A percentile compares a stretch with the other conserved stretches of the same genome.
Conservation (phyloP, 2,888 invertebrate species). For the Leuctra nigra region DNA sequence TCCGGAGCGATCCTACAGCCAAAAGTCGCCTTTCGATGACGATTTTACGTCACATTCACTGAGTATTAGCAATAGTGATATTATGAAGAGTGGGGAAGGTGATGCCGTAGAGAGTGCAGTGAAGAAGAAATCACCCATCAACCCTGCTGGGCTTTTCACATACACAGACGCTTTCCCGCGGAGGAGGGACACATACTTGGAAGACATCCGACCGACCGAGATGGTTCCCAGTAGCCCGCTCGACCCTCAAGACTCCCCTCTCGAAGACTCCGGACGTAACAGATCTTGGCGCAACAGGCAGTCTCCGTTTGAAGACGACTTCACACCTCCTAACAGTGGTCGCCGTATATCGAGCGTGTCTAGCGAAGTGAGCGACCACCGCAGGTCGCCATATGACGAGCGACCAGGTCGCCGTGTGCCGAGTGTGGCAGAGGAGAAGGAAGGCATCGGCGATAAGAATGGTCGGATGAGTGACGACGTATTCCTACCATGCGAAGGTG, state of each 20-base stretch:
- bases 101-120: conserved; percentile 21
- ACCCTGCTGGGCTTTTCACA: conserved; percentile 11
- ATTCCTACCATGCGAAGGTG: conserved; percentile 28
- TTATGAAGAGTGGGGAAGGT: conserved; percentile 20
- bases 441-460: conserved; percentile 25
- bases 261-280: conserved; percentile 18
- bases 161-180: conserved; percentile 18
- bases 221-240: conserved; percentile 17
- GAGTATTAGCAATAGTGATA: conserved; percentile 34
- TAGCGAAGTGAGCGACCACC: conserved; percentile 34
- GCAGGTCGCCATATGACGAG: conserved; percentile 28
- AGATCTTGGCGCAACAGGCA: conserved; percentile 35
- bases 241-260: conserved; percentile 32
- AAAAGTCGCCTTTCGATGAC: conserved; percentile 53
- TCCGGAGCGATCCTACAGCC: conserved; percentile 30
- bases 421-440: conserved; percentile 26
- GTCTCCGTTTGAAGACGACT: conserved; percentile 64
- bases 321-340: conserved; percentile 42
- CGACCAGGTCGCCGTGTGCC: conserved; percentile 22
- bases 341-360: conserved; percentile 32
- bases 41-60: conserved; percentile 48
- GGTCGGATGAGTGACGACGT: conserved; percentile 30
- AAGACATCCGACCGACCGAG: conserved; percentile 16
- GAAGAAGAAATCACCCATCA: conserved; percentile 18
- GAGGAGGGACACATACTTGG: conserved; percentile 1